Conservation (phyloP, 1,140 invertebrate genomes). For the Lamellibrachia luymesi region DNA sequence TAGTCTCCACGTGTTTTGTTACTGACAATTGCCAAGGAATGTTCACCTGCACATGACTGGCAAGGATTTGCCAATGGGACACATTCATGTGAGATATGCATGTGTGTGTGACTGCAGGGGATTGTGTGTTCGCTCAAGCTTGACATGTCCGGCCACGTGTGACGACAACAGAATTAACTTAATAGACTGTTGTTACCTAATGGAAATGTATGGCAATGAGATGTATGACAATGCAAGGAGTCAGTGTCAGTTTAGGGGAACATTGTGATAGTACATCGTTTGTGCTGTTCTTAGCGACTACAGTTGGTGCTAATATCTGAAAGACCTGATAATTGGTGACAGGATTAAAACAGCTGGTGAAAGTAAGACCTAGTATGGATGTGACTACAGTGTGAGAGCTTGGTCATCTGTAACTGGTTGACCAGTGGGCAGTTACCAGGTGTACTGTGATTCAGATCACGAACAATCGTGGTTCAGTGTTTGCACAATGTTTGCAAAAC, state of each 20-base stretch:
- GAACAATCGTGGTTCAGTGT: not conserved
- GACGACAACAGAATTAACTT: not conserved
- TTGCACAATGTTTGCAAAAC: not conserved
- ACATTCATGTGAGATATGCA: not conserved
- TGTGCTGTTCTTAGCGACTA: not conserved
- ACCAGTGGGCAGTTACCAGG: not conserved
- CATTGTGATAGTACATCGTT: not conserved
- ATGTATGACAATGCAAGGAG: not conserved
- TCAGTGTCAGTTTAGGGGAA: not conserved
- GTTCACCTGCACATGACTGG: not conserved
- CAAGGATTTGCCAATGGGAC: not conserved
- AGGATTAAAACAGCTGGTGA: not conserved
- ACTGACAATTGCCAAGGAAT: not conserved
- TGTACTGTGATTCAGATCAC: not conserved
- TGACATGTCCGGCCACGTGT: not conserved
- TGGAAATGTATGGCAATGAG: not conserved
- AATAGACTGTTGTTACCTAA: not conserved
- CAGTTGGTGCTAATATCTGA: not conserved
- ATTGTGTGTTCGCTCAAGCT: not conserved
- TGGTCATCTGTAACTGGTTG: not conserved
- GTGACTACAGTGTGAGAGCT: not conserved
- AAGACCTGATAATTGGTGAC: not conserved
- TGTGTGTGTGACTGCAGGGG: not conserved
- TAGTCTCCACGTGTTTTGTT: not conserved
- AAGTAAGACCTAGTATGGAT: not conserved